Evolutionary conservation across 2,888 invertebrate genomes (phyloP).

Genomic region (Aleiodes testaceus): DNA sequence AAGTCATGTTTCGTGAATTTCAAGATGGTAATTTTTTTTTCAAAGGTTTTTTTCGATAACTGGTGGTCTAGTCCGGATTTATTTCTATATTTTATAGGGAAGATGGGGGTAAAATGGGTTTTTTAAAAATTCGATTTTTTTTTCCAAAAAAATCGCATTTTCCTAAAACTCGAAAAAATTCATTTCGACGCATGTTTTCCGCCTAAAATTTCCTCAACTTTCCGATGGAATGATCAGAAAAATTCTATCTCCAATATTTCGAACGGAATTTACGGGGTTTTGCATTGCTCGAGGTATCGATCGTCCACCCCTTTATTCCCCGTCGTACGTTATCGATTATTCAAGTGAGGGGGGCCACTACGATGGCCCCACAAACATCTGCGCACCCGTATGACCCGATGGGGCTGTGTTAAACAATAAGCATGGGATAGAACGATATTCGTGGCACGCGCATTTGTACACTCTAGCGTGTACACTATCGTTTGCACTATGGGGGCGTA

Average conservation of each 20-base stretch:
- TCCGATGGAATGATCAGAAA: too few relatives aligned
- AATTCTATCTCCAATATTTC: too few relatives aligned
- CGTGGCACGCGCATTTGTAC: constrained; percentile 1
- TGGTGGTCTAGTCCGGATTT: too few relatives aligned
- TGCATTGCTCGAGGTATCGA: too few relatives aligned
- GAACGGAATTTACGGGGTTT: too few relatives aligned
- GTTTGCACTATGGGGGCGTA: constrained; percentile 35
- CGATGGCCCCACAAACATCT: constrained; percentile 48
- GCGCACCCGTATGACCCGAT: constrained; percentile 58
- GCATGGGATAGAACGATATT: constrained; percentile 16
- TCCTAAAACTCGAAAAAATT: too few relatives aligned
- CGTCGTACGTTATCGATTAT: constrained; percentile 37
- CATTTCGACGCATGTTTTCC: too few relatives aligned
- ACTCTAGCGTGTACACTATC: constrained; percentile 24
- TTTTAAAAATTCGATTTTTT: too few relatives aligned
- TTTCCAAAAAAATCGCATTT: too few relatives aligned
- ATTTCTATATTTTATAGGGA: too few relatives aligned
- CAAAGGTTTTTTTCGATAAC: background rate
- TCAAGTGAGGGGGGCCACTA: constrained; percentile 1
- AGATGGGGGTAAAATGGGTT: too few relatives aligned
- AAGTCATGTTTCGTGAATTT: background rate
- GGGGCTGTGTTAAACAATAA: constrained; percentile 29
- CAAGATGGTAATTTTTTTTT: background rate
- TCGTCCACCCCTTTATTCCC: constrained; percentile 34
- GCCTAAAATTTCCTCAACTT: too few relatives aligned